Evolutionary conservation across 2,888 invertebrate genomes (phyloP), one percentile per base, ranked within the genome.

Genomic region (Danaus chrysippus): DNA sequence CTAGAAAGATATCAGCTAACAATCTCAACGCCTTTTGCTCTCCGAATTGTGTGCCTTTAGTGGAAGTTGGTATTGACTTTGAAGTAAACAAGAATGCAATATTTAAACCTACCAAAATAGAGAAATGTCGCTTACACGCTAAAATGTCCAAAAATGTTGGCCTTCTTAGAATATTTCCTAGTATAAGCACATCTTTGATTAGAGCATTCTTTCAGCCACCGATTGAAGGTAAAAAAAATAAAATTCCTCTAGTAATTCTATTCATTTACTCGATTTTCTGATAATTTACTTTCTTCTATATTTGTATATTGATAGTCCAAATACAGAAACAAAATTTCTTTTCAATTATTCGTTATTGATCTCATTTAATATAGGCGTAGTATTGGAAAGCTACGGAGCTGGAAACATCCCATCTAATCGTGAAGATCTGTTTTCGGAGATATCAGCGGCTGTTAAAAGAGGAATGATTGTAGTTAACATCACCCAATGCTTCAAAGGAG

Each of bases 401-500:
- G 99, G 99, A 0, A 99, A 99, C 78, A 93, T 98, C 43, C 99
- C 99, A 0, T 93, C 94, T 0, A 95, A 95, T 76, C 92, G 97
- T 10, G 85, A 87, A n/a, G 98, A 98, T 71, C 87, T 99, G 1
- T 83, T 98, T 9, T 88, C 93, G 0, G 95, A 93, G 69, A 86
- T 99, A 17, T 88, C 90, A 42, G 90, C 91, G 0, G 98, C 98
- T 0, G 92, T 94, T 0, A 83, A 93, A 10, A 88, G 96, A 11
- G 97, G 97, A 0, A 93, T 98, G 0, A 93, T 99, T 46, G 93
- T 98, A 42, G 93, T 99, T 1, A 99, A 98, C 83, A 96, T 96
- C 70, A 97, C 98, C 0, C 99, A 99, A 79, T 99, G 99, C 77
- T 85, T 92, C 0, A 94, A 93, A 57, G 99, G 99, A 0, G 89